A percentile compares a stretch with the other conserved stretches of the same genome.
These are phyloP conservation scores for Homarus gammarus DNA, from an alignment of 2,888 invertebrate genomes.

Conservation along the genomic window DNA sequence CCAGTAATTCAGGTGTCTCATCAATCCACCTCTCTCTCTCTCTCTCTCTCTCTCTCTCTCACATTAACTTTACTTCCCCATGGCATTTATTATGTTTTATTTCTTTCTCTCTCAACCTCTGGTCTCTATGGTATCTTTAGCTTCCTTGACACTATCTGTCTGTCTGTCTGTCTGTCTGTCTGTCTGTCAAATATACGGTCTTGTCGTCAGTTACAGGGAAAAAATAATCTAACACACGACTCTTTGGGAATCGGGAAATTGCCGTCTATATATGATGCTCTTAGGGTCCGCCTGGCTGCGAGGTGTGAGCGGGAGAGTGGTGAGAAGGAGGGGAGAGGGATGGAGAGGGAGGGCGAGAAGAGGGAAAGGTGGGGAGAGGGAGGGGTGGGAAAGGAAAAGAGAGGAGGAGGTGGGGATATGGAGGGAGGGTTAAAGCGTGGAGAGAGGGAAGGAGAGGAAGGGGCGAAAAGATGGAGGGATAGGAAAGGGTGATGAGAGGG, in stretches of 20 bases:
- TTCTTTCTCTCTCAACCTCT: too few relatives aligned
- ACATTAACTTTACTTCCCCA: neutral
- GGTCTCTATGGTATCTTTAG: too few relatives aligned
- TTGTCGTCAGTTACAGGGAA: neutral
- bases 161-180: neutral
- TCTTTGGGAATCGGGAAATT: too few relatives aligned
- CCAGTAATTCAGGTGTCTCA: neutral
- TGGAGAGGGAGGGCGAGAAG: neutral
- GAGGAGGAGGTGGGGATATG: too few relatives aligned
- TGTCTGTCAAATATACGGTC: too few relatives aligned
- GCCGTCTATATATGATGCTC: too few relatives aligned
- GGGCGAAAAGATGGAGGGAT: neutral
- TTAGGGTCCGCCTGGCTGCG: too few relatives aligned
- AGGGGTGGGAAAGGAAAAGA: neutral
- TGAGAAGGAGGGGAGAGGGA: neutral
- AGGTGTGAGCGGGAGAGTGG: neutral
- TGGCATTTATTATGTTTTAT: neutral
- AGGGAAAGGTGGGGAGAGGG: neutral
- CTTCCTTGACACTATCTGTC: neutral
- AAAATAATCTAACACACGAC: too few relatives aligned
- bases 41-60: constrained; percentile 4
- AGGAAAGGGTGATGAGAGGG: neutral
- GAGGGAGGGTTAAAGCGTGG: too few relatives aligned
- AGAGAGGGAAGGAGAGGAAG: neutral
- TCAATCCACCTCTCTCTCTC: neutral